Base-by-base conservation (phyloP, 1,140 invertebrate species). In the Lepeophtheirus salmonis region DNA sequence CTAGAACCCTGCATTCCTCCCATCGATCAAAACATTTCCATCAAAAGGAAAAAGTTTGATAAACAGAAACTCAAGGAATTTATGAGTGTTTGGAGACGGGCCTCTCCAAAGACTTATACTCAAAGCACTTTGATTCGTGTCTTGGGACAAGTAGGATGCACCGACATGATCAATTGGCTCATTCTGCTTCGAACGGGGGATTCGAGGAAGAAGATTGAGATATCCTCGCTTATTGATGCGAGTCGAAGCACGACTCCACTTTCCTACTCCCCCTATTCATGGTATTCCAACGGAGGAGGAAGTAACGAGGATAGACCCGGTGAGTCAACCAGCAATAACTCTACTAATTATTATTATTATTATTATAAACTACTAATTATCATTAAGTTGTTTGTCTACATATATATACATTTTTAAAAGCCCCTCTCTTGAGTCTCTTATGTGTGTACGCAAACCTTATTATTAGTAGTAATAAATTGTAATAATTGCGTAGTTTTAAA, bases 31-130 rank as follows among this genome's bases (percentile, higher is more conserved):
- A 54, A 54, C 23, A 21, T 21, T 24, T 54, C 52, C 18, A 14
- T 21, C 52, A 54, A 54, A 20, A 14, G 52, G 52, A 54, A 54
- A 20, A 54, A 54, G 52, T 54, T 54, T 20, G 52, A 54, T n/a
- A 54, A 54, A 23, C 52, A 54, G 23, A 54, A 54, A 23, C 20
- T 54, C 13, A 18, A 23, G 17, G 52, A 54, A 23, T 24, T 54
- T 18, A 14, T 54, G 14, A 24, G 23, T 20, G 52, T 54, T 23
- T 54, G 52, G 52, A 14, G 23, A 13, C 52, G 52, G 2, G 52
- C 52, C 20, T 54, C 52, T n/a, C 52, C 52, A 4, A 54, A 21
- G 18, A 54, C 52, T 14, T 54, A 21, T 24, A 54, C 52, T 21
- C 20, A 20, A 23, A 54, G 52, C 52, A 20, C 18, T 2, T 20